Percentiles rank a stretch among this genome's conserved stretches.
Evolutionary conservation across 2,797 vertebrate species (phyloP).

Genomic region (Geotrypetes seraphini): DNA sequence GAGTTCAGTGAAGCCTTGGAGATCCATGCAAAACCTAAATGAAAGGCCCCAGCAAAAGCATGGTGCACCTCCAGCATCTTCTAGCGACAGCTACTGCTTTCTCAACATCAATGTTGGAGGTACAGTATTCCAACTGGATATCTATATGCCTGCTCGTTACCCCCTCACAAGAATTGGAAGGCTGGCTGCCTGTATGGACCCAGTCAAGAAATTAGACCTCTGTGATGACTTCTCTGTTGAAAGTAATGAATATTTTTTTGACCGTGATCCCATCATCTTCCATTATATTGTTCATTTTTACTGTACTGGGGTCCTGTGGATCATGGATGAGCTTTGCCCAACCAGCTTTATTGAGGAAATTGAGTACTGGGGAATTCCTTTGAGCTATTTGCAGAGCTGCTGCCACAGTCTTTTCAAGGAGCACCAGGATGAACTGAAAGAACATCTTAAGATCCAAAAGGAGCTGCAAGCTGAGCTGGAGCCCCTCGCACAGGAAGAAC

Average conservation of each 20-base stretch:
- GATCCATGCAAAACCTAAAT: constrained; percentile 66
- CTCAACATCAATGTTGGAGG: constrained; percentile 78
- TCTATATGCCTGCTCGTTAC: constrained; percentile 49
- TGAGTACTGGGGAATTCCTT: constrained; percentile 73
- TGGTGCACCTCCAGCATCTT: not conserved
- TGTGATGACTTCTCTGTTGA: constrained; percentile 79
- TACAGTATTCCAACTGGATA: constrained; percentile 65
- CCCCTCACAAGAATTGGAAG: constrained; percentile 70
- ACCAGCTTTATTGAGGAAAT: constrained; percentile 79
- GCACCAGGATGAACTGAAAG: constrained; percentile 73
- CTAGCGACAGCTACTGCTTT: constrained; percentile 25
- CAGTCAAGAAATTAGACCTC: constrained; percentile 58
- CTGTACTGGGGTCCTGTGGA: constrained; percentile 72
- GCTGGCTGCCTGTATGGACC: constrained; percentile 64
- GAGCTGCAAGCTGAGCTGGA: constrained; percentile 78
- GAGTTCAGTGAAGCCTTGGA: constrained; percentile 71
- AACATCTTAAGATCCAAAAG: constrained; percentile 74
- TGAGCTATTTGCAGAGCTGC: constrained; percentile 70
- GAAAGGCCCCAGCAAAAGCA: not conserved
- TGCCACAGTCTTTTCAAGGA: constrained; percentile 82
- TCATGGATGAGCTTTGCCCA: constrained; percentile 78
- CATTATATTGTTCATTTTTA: constrained; percentile 84
- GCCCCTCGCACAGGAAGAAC: constrained; percentile 44
- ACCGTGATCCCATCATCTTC: constrained; percentile 77
- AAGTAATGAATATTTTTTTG: constrained; percentile 80